These are phyloP conservation scores for Chaetodon trifasciatus DNA, from an alignment of 2,797 vertebrate species.

Conservation along the genomic window DNA sequence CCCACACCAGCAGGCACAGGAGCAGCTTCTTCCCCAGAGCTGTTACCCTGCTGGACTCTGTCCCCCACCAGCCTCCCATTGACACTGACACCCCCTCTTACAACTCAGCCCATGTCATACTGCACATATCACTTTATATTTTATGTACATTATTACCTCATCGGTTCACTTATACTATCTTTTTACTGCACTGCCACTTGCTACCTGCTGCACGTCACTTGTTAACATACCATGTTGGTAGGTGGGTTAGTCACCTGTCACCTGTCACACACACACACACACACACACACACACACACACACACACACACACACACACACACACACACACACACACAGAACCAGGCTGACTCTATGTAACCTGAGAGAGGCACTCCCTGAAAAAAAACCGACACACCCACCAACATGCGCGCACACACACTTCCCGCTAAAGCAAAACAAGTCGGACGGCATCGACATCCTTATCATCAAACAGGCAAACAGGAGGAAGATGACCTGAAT, in stretches of 20 bases:
- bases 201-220: too few species aligned
- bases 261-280: not conserved
- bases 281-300: not conserved
- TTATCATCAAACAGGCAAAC: not conserved
- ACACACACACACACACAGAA: not conserved
- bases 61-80: too few species aligned
- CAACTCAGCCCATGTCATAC: too few species aligned
- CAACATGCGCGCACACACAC: not conserved
- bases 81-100: too few species aligned
- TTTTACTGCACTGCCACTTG: too few species aligned
- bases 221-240: too few species aligned
- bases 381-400: constrained; percentile 13
- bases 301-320: constrained; percentile 10
- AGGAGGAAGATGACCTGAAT: not conserved
- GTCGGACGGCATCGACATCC: not conserved
- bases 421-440: not conserved
- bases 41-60: too few species aligned
- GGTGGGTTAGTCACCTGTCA: not conserved
- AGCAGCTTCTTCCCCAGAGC: too few species aligned
- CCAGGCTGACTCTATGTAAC: constrained; percentile 26
- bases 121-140: too few species aligned
- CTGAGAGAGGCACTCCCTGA: constrained; percentile 33
- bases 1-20: too few species aligned
- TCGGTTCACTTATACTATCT: too few species aligned
- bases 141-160: too few species aligned